phyloP scores from a whole-genome alignment of 2,888 invertebrate genomes.

The Cinara cedri region DNA sequence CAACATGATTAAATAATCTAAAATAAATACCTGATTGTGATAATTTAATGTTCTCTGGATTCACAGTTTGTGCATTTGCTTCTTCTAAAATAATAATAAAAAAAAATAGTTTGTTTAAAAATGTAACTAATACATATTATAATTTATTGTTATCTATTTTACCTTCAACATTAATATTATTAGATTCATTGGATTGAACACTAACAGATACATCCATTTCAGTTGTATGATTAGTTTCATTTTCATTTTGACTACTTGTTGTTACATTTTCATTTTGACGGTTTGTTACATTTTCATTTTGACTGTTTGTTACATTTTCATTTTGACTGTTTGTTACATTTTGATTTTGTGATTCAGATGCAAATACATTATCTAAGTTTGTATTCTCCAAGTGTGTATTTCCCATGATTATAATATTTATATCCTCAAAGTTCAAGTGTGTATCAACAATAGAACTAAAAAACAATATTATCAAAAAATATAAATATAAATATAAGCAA shows the following conservation, averaged over 20 bases:
- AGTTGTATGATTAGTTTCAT: neutral
- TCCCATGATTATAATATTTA: too few species aligned
- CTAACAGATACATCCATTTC: slow-evolving; percentile 2
- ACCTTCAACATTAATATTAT: slow-evolving; percentile 33
- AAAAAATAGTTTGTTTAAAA: neutral
- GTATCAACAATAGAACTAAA: too few species aligned
- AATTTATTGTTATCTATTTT: neutral
- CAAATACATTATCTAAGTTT: neutral
- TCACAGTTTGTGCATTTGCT: neutral
- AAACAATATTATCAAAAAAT: too few species aligned
- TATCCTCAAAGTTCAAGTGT: too few species aligned
- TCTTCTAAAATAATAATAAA: slow-evolving; percentile 12
- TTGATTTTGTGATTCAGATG: neutral
- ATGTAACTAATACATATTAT: neutral
- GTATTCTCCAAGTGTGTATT: too few species aligned
- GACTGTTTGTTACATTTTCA: slow-evolving; percentile 21
- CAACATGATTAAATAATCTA: too few species aligned
- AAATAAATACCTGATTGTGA: slow-evolving; percentile 30
- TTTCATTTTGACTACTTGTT: slow-evolving; percentile 27
- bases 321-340: slow-evolving; percentile 6
- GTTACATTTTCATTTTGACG: slow-evolving; percentile 6
- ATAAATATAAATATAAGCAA: neutral
- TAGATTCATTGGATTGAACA: neutral
- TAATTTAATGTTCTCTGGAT: neutral
- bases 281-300: slow-evolving; percentile 5